These are phyloP conservation scores for Spisula subtruncata DNA, from an alignment of 2,888 invertebrate species.

Conservation along the genomic window DNA sequence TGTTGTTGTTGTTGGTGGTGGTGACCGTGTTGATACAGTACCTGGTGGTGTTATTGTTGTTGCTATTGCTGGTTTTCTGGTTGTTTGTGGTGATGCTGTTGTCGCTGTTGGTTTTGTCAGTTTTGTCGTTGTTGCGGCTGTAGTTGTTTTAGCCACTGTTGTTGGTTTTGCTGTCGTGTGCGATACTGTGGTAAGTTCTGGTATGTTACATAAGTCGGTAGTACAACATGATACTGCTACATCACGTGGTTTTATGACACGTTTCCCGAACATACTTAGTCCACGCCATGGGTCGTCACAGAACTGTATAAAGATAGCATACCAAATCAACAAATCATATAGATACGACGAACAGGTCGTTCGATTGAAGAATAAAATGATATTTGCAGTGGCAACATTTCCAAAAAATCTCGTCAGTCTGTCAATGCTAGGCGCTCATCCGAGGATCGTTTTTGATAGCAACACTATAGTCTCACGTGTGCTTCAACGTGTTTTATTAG, in stretches of 20 bases:
- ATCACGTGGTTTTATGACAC: background rate
- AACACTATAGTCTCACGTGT: no score
- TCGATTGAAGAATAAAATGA: no score
- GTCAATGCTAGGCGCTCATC: no score
- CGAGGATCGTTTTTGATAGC: no score
- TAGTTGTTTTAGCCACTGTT: background rate
- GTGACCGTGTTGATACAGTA: no score
- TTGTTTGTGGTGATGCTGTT: background rate
- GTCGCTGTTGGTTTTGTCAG: background rate
- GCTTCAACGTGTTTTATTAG: no score
- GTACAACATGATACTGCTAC: background rate
- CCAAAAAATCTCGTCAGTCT: no score
- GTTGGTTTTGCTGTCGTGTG: background rate
- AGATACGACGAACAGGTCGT: no score
- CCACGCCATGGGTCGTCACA: conserved; percentile 25
- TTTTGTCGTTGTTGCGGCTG: background rate
- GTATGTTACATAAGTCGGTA: background rate
- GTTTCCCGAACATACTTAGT: conserved; percentile 17
- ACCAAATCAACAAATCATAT: no score
- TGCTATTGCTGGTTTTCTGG: background rate
- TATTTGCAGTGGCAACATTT: no score
- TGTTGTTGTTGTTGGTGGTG: background rate
- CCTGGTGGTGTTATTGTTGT: no score
- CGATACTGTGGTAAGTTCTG: background rate
- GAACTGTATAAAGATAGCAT: background rate